Percentiles rank a stretch among this genome's conserved stretches.
Evolutionary conservation across 2,113 vertebrate species (phyloP).

Genomic region (Notarius lentiginosus): DNA sequence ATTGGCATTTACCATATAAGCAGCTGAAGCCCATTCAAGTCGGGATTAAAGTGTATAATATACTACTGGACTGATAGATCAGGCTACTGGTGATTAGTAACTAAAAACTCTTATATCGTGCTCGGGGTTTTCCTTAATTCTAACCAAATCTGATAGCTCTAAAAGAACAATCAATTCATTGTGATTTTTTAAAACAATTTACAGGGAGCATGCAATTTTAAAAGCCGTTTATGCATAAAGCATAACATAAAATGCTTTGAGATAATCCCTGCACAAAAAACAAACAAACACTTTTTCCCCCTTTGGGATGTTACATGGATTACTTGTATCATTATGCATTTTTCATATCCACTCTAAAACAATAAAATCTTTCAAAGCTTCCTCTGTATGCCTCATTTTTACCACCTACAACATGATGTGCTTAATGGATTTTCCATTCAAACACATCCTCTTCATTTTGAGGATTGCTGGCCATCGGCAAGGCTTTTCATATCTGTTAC

Average conservation of each 20-base stretch:
- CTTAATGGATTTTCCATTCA: constrained; percentile 11
- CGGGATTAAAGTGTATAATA: constrained; percentile 9
- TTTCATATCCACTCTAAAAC: constrained; percentile 34
- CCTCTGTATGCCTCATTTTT: background rate
- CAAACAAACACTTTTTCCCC: too few relatives aligned
- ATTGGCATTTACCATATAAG: background rate
- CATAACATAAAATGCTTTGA: background rate
- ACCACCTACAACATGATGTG: constrained; percentile 12
- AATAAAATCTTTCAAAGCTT: constrained; percentile 11
- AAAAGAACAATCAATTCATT: background rate
- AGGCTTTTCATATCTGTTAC: background rate
- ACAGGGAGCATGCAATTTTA: background rate
- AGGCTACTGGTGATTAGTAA: constrained; percentile 24
- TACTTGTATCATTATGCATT: background rate
- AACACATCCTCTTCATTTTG: constrained; percentile 1
- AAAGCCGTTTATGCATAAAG: background rate
- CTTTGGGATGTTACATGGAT: background rate
- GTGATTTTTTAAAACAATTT: background rate
- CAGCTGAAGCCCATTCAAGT: background rate
- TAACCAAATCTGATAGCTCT: background rate
- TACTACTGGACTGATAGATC: background rate
- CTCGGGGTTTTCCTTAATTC: background rate
- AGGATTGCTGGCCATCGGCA: background rate
- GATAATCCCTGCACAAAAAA: background rate
- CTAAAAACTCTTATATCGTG: constrained; percentile 1